Evolutionary conservation across 2,113 vertebrate species (phyloP).

Genomic region (Podarcis raffonei): DNA sequence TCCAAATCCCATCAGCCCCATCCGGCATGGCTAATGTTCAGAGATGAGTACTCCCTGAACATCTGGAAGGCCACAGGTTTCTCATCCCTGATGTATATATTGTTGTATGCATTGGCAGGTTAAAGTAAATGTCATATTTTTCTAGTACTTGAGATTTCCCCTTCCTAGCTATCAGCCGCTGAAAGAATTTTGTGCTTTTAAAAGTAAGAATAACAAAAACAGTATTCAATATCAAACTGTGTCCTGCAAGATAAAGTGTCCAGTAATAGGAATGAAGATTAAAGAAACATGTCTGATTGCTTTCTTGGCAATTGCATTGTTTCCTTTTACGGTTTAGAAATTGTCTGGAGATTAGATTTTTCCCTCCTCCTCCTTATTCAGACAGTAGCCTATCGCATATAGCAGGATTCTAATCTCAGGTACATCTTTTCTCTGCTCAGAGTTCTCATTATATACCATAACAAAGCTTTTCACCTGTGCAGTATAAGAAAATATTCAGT

Average conservation of each 20-base stretch:
- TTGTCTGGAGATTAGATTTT: constrained; percentile 69
- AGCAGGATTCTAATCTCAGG: constrained; percentile 63
- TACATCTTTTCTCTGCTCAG: constrained; percentile 40
- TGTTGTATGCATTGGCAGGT: neutral
- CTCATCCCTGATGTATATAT: neutral
- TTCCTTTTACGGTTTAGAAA: constrained; percentile 68
- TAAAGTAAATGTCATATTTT: neutral
- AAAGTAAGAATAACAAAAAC: constrained; percentile 31
- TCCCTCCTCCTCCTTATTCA: neutral
- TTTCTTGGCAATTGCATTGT: constrained; percentile 66
- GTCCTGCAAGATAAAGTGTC: constrained; percentile 58
- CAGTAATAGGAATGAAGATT: constrained; percentile 73
- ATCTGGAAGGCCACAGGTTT: no score
- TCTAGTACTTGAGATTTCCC: neutral
- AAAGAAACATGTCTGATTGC: constrained; percentile 59
- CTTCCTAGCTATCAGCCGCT: constrained; percentile 17
- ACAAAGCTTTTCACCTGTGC: neutral
- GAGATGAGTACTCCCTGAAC: no score
- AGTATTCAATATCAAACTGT: constrained; percentile 56
- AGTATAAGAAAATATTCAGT: neutral
- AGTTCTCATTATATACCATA: constrained; percentile 56
- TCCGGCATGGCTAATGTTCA: no score
- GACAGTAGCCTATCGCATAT: constrained; percentile 52
- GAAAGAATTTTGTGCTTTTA: constrained; percentile 47
- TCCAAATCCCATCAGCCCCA: no score